Evolutionary conservation across 1,140 invertebrate species (phyloP).

Genomic region (Aphaenogaster floridana): DNA sequence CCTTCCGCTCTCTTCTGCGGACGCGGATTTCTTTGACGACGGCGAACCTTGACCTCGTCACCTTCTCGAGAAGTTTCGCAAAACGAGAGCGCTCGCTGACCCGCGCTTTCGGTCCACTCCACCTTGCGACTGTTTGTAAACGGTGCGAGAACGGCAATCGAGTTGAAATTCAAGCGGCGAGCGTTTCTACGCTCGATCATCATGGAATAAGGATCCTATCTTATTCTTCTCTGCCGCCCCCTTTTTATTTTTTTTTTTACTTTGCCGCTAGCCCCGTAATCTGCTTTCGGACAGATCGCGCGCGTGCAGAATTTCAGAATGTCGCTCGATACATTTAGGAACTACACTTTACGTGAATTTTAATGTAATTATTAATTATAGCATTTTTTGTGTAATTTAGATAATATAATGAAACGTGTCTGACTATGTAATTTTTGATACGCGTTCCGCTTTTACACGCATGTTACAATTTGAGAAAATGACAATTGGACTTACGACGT

Average conservation of each 20-base stretch:
- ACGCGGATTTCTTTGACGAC: background rate
- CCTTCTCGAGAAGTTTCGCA: slow-evolving; percentile 21
- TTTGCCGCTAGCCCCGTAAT: slow-evolving; percentile 69
- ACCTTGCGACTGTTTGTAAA: slow-evolving; percentile 38
- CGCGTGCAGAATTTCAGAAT: background rate
- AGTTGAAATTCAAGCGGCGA: slow-evolving; percentile 73
- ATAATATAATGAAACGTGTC: background rate
- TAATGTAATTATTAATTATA: background rate
- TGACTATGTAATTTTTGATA: background rate
- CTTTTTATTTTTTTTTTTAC: slow-evolving; percentile 37
- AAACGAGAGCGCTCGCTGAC: slow-evolving; percentile 34
- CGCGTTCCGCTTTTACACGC: background rate
- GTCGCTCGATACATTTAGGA: background rate
- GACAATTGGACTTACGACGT: background rate
- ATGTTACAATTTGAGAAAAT: background rate
- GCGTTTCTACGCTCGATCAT: slow-evolving; percentile 67
- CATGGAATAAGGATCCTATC: slow-evolving; percentile 67
- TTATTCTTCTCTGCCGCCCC: slow-evolving; percentile 35
- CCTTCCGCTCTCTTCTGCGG: background rate
- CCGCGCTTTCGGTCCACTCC: slow-evolving; percentile 28
- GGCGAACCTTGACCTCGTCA: slow-evolving; percentile 28
- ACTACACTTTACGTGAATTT: background rate
- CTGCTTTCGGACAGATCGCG: slow-evolving; percentile 54
- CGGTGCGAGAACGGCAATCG: slow-evolving; percentile 18
- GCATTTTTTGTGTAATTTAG: background rate